Evolutionary conservation across 2,113 vertebrate species (phyloP).

Genomic region (Corythornis vintsioides): DNA sequence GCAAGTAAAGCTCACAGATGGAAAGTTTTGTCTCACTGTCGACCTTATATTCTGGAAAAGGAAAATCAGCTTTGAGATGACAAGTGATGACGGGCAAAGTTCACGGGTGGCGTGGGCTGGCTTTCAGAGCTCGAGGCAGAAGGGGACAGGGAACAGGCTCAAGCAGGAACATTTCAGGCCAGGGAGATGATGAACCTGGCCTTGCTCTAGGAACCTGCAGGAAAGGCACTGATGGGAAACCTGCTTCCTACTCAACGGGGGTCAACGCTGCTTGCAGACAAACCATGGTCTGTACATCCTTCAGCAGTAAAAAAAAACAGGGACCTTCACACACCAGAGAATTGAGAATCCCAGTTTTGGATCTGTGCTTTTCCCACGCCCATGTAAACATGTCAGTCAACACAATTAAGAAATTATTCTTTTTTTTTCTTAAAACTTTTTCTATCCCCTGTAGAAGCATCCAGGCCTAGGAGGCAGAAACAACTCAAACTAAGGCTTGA

Average conservation of each 20-base stretch:
- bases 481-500: neutral
- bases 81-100: slow-evolving; percentile 20
- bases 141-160: neutral
- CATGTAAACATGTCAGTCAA: neutral
- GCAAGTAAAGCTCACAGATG: slow-evolving; percentile 29
- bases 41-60: slow-evolving; percentile 8
- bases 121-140: neutral
- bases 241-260: neutral
- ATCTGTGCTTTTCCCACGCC: neutral
- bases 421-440: neutral
- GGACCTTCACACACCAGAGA: neutral
- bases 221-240: neutral
- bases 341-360: neutral
- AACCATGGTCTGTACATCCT: neutral
- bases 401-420: neutral
- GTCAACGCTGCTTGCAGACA: neutral
- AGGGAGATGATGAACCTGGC: neutral
- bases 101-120: neutral
- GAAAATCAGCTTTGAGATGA: slow-evolving; percentile 42
- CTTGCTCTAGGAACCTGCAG: neutral
- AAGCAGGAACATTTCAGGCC: neutral
- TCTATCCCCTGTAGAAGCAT: neutral
- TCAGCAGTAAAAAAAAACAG: neutral
- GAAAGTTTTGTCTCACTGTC: slow-evolving; percentile 43
- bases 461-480: neutral